Evolutionary conservation across 2,797 vertebrate genomes (phyloP).

Genomic region (Dermochelys coriacea): DNA sequence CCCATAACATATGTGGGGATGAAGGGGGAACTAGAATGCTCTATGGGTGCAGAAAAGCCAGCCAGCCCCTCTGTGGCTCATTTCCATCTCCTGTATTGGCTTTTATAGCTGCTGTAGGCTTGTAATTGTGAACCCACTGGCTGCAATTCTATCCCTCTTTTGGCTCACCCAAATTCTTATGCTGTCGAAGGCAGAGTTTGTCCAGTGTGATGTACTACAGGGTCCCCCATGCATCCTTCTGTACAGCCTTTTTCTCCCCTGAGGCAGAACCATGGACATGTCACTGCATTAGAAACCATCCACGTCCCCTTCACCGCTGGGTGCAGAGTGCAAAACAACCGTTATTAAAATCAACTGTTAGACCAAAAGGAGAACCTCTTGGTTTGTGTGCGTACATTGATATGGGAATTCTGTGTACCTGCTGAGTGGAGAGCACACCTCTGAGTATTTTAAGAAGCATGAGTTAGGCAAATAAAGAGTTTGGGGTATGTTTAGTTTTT

Average conservation of each 20-base stretch:
- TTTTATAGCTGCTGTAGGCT: not conserved
- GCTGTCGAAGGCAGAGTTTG: not conserved
- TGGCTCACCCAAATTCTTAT: not conserved
- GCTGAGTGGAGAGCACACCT: not conserved
- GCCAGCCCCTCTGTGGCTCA: not conserved
- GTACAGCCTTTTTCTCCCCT: not conserved
- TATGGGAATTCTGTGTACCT: not conserved
- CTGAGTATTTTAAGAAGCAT: not conserved
- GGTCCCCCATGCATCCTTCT: not conserved
- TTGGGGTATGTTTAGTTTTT: not conserved
- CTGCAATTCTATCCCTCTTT: not conserved
- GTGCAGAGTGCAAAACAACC: not conserved
- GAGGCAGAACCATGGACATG: not conserved
- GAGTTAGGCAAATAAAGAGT: not conserved
- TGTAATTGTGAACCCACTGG: not conserved
- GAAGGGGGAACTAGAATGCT: not conserved
- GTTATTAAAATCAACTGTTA: not conserved
- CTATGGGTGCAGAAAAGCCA: not conserved
- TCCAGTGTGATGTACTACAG: not conserved
- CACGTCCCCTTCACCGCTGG: not conserved
- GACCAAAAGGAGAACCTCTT: not conserved
- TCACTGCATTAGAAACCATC: rapidly evolving
- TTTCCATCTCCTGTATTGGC: not conserved
- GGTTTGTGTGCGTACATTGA: not conserved
- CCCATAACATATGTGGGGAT: not conserved